phyloP scores from a whole-genome alignment of 2,113 vertebrate species.

The Pseudonaja textilis region DNA sequence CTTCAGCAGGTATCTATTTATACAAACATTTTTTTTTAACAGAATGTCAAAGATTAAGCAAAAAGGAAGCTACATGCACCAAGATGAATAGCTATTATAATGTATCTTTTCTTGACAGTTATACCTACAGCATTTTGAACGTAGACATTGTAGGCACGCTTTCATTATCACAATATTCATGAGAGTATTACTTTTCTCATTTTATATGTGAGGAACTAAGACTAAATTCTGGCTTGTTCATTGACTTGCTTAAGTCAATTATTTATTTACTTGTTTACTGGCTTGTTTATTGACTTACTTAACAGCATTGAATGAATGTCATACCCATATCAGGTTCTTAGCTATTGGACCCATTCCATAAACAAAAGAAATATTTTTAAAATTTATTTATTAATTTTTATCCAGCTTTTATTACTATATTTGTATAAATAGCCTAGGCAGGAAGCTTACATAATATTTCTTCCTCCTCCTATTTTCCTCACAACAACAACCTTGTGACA shows the following conservation, averaged over 20 bases:
- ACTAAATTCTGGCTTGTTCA: not conserved
- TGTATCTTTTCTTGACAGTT: not conserved
- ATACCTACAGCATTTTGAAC: not conserved
- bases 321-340: not conserved
- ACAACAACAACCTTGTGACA: not conserved
- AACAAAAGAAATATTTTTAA: not conserved
- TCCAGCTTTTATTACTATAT: not conserved
- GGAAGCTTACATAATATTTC: not conserved
- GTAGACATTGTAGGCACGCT: not conserved
- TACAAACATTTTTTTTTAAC: not conserved
- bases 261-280: not conserved
- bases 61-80: not conserved
- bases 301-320: not conserved
- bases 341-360: not conserved
- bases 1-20: not conserved
- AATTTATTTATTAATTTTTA: not conserved
- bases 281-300: not conserved
- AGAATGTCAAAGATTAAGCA: not conserved
- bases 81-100: not conserved
- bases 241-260: not conserved
- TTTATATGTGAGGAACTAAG: not conserved
- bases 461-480: not conserved
- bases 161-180: not conserved
- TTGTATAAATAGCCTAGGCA: not conserved
- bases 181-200: not conserved